Evolutionary conservation across 2,797 vertebrate genomes (phyloP).

Genomic region (Hafferia zeledoni): DNA sequence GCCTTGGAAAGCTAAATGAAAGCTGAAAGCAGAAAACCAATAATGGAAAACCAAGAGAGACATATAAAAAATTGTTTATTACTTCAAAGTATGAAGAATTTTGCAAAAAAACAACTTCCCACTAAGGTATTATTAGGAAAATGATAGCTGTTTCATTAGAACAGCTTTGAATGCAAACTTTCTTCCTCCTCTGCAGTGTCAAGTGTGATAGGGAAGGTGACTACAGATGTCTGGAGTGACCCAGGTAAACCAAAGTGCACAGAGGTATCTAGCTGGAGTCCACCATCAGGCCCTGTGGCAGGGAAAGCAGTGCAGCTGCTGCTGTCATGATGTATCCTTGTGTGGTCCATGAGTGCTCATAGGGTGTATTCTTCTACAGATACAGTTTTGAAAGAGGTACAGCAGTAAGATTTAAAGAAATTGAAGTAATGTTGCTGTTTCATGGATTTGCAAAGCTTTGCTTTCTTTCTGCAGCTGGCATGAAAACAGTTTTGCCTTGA

Average conservation of each 20-base stretch:
- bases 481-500: neutral
- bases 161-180: neutral
- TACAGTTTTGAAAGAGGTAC: neutral
- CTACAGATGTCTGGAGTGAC: neutral
- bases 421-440: neutral
- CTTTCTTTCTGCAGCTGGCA: neutral
- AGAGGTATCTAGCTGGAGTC: neutral
- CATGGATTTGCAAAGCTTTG: neutral
- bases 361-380: neutral
- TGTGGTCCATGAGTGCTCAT: neutral
- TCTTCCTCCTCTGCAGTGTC: neutral
- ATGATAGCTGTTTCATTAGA: neutral
- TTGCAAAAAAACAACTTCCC: neutral
- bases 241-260: neutral
- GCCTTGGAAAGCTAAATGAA: neutral
- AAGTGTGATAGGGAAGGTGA: neutral
- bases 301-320: neutral
- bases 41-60: neutral
- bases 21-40: neutral
- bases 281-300: neutral
- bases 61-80: neutral
- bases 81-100: neutral
- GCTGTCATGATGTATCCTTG: neutral
- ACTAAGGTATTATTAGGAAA: neutral
- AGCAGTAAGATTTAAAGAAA: neutral